Percentiles rank a stretch among this genome's conserved stretches.
phyloP scores from a whole-genome alignment of 2,113 vertebrate species.

The Psilopsiagon aymara region DNA sequence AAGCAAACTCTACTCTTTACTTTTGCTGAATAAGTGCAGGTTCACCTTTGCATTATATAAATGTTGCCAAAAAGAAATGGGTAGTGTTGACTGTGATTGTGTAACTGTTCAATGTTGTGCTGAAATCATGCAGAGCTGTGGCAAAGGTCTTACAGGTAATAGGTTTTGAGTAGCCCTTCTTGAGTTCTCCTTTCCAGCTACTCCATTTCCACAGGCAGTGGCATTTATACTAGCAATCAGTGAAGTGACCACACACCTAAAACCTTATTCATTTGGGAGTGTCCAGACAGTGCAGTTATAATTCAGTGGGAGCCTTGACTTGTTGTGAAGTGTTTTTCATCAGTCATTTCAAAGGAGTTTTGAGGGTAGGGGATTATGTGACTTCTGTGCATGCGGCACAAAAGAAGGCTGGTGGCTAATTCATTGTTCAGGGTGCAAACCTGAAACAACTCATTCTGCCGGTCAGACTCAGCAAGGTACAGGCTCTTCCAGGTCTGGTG shows the following conservation, averaged over 20 bases:
- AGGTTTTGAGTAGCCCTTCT: not conserved
- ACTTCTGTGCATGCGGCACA: not conserved
- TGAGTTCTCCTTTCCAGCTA: not conserved
- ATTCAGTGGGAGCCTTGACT: not conserved
- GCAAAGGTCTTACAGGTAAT: not conserved
- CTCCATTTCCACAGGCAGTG: not conserved
- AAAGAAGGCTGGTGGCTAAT: not conserved
- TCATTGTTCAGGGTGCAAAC: not conserved
- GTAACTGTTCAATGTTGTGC: not conserved
- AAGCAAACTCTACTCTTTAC: slow-evolving; percentile 10
- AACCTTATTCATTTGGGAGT: not conserved
- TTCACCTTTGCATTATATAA: not conserved
- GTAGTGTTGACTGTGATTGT: not conserved
- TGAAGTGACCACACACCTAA: not conserved
- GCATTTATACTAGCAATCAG: not conserved
- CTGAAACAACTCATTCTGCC: not conserved
- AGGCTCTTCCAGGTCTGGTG: not conserved
- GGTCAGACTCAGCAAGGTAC: not conserved
- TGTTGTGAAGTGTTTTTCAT: not conserved
- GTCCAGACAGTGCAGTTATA: not conserved
- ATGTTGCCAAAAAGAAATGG: slow-evolving; percentile 1
- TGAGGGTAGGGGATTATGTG: not conserved
- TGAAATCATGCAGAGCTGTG: slow-evolving; percentile 8
- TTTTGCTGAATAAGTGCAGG: slow-evolving; percentile 27
- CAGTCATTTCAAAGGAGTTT: not conserved